Conservation (phyloP, 2,113 vertebrate species). For the Elaphurus davidianus region DNA sequence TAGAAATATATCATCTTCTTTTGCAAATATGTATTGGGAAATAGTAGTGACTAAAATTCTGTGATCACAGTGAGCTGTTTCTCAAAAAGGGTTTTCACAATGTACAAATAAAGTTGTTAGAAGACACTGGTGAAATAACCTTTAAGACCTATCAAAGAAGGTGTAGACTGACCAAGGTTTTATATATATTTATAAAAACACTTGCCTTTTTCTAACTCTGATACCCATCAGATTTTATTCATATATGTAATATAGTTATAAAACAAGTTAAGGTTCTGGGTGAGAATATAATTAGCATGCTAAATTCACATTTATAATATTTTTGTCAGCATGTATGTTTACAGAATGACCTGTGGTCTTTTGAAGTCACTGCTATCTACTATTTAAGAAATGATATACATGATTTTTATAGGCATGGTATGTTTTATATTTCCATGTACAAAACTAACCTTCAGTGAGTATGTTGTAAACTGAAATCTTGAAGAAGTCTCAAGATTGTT, state of each 20-base stretch:
- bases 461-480: neutral
- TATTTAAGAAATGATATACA: neutral
- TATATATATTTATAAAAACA: neutral
- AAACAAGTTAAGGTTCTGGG: neutral
- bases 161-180: neutral
- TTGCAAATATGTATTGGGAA: neutral
- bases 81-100: neutral
- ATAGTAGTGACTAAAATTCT: neutral
- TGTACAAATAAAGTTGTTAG: neutral
- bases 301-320: neutral
- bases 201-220: neutral
- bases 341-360: neutral
- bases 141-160: neutral
- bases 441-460: neutral
- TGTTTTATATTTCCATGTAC: neutral
- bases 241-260: neutral
- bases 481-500: neutral
- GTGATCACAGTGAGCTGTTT: neutral
- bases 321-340: neutral
- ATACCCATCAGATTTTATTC: neutral
- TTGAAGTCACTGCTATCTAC: neutral
- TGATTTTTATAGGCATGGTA: neutral
- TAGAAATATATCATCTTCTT: neutral
- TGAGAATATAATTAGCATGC: neutral
- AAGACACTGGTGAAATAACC: neutral